Conservation (phyloP, 2,113 vertebrate species). For the Bombycilla garrulus region DNA sequence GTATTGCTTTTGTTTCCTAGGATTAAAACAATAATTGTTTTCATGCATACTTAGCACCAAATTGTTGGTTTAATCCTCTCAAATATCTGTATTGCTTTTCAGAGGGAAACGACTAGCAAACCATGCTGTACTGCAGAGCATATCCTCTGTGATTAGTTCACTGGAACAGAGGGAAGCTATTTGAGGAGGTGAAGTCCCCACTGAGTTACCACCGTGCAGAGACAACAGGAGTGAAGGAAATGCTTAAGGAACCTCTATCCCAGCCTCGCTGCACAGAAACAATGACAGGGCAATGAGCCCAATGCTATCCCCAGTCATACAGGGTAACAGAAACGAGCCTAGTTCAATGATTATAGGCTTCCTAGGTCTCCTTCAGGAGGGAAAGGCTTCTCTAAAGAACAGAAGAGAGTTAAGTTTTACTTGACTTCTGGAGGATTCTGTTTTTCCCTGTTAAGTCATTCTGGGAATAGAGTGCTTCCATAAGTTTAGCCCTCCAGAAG, state of each 20-base stretch:
- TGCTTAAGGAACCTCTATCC: neutral
- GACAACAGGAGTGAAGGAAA: neutral
- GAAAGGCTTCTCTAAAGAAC: neutral
- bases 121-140: neutral
- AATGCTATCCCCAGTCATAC: rapidly evolving
- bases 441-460: neutral
- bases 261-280: neutral
- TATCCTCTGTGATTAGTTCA: neutral
- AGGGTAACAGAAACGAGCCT: neutral
- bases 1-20: neutral
- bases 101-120: neutral
- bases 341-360: neutral
- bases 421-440: neutral
- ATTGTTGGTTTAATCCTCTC: neutral
- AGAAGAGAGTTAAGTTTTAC: neutral
- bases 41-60: neutral
- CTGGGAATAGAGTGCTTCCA: neutral
- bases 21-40: neutral
- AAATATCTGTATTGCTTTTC: neutral
- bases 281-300: neutral
- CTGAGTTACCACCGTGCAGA: neutral
- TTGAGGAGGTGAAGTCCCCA: neutral
- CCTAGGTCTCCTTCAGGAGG: neutral
- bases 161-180: neutral
- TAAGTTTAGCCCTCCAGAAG: neutral